phyloP scores from a whole-genome alignment of 2,113 vertebrate species.

The Oreochromis aureus region DNA sequence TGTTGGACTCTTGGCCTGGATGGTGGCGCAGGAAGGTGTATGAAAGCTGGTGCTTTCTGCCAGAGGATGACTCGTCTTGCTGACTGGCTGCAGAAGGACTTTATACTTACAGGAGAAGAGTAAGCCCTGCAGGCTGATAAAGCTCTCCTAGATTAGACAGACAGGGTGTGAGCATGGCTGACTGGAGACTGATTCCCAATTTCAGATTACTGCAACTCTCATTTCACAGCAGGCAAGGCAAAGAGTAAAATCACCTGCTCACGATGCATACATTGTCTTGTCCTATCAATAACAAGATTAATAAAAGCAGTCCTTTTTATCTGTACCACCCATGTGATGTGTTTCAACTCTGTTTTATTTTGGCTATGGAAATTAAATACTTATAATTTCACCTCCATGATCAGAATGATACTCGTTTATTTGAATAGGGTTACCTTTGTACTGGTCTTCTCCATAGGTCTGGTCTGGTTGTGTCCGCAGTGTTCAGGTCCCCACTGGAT shows the following conservation, averaged over 20 bases:
- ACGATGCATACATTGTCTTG: background rate
- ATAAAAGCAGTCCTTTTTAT: fast-evolving
- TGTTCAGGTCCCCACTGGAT: conserved; percentile 82
- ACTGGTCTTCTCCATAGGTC: conserved; percentile 42
- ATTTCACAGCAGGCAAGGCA: background rate
- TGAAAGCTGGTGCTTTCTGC: conserved; percentile 77
- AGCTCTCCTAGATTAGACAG: conserved; percentile 74
- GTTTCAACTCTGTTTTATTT: background rate
- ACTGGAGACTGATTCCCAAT: background rate
- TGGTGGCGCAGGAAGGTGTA: conserved; percentile 80
- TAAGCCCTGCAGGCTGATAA: conserved; percentile 78
- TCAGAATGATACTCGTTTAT: background rate
- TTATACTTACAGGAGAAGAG: conserved; percentile 90
- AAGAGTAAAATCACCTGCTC: background rate
- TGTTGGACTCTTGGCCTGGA: conserved; percentile 79
- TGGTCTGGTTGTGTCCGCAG: conserved; percentile 77
- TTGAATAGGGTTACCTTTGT: conserved; percentile 42
- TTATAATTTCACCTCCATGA: background rate
- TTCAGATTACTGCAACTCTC: background rate
- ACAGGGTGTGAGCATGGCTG: background rate
- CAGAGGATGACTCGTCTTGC: conserved; percentile 65
- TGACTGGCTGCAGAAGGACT: conserved; percentile 78
- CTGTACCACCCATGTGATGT: background rate
- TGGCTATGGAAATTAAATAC: background rate
- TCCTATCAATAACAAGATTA: background rate